Conservation (phyloP, 2,113 vertebrate species). For the Nicator chloris region DNA sequence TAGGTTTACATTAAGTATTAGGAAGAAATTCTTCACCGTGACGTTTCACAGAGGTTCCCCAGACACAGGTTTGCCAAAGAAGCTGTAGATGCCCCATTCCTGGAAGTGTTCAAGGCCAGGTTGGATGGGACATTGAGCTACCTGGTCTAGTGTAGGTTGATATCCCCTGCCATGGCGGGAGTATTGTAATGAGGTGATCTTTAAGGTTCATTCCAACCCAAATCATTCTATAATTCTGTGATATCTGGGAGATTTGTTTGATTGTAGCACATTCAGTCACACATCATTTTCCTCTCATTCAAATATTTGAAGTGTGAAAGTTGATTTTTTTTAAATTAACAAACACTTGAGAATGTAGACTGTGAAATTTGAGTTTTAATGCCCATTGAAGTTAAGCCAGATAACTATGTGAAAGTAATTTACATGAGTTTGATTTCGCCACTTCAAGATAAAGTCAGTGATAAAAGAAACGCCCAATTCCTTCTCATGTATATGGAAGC, state of each 20-base stretch:
- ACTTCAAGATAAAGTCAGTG: neutral
- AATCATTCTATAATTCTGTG: neutral
- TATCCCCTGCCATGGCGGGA: fast-evolving
- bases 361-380: neutral
- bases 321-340: neutral
- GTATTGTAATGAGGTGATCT: neutral
- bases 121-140: neutral
- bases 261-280: neutral
- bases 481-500: neutral
- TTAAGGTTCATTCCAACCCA: neutral
- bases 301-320: neutral
- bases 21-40: neutral
- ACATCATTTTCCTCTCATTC: neutral
- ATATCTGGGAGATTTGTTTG: neutral
- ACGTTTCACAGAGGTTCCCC: too few species aligned
- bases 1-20: neutral
- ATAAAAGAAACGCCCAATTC: conserved; percentile 9
- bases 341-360: neutral
- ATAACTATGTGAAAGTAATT: neutral
- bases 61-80: too few species aligned
- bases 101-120: neutral
- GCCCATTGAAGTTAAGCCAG: neutral
- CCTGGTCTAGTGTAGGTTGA: neutral
- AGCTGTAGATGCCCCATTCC: neutral
- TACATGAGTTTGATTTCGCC: neutral